phyloP scores from a whole-genome alignment of 2,888 invertebrate genomes.

The Platycheirus rosarum region DNA sequence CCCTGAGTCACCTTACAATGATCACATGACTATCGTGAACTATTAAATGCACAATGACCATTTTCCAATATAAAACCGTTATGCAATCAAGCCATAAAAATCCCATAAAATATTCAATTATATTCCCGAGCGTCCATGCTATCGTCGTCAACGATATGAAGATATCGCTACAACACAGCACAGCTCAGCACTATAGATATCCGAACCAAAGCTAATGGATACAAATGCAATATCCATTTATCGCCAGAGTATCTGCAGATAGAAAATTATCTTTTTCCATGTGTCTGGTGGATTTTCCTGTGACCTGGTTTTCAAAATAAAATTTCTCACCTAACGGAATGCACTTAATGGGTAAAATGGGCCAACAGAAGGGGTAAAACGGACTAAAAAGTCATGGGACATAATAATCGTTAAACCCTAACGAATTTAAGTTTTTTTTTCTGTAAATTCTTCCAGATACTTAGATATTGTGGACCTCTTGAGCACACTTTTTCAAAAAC shows the following conservation, averaged over 20 bases:
- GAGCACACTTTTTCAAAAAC: not conserved
- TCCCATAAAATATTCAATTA: conserved; percentile 53
- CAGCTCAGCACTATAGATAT: not conserved
- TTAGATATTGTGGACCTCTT: conserved; percentile 16
- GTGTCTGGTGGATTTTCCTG: conserved; percentile 44
- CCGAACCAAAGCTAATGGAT: conserved; percentile 36
- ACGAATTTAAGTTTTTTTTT: conserved; percentile 14
- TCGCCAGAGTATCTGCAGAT: conserved; percentile 3
- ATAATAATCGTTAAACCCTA: conserved; percentile 39
- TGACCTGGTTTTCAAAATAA: conserved; percentile 51
- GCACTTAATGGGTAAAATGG: not conserved
- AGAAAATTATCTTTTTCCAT: conserved; percentile 32
- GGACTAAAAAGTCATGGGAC: conserved; percentile 15
- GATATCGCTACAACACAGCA: not conserved
- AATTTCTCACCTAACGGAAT: conserved; percentile 23
- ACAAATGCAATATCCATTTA: conserved; percentile 48
- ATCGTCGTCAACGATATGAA: conserved; percentile 5
- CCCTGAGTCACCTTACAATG: conserved; percentile 12
- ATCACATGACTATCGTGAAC: conserved; percentile 19
- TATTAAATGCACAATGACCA: conserved; percentile 9
- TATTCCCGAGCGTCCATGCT: not conserved
- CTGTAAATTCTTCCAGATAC: not conserved
- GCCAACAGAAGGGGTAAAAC: not conserved
- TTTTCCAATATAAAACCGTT: conserved; percentile 30
- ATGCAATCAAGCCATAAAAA: conserved; percentile 47